These are phyloP conservation scores for Formicarius rufipectus DNA, from an alignment of 2,113 vertebrate species.

Conservation along the genomic window DNA sequence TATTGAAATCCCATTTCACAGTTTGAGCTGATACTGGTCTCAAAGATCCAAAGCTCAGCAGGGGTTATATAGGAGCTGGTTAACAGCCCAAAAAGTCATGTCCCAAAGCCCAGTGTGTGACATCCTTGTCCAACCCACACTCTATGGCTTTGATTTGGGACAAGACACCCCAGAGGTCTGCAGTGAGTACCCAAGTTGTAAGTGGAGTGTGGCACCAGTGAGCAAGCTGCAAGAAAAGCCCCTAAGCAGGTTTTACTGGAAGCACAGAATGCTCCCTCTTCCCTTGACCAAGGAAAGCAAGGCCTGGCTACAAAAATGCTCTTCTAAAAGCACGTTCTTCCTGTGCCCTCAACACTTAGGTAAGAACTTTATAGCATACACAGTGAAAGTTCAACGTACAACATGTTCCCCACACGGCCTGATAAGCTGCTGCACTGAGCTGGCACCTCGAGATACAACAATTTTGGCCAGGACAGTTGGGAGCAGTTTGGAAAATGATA, in stretches of 20 bases:
- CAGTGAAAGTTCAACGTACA: not conserved
- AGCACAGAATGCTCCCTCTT: not conserved
- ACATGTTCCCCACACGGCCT: not conserved
- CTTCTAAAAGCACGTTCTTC: not conserved
- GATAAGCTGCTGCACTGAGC: not conserved
- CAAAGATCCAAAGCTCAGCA: not conserved
- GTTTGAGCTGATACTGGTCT: not conserved
- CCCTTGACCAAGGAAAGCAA: not conserved
- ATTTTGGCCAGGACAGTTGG: not conserved
- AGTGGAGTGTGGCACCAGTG: fast-evolving
- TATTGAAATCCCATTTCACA: not conserved
- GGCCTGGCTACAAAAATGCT: not conserved
- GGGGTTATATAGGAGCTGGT: not conserved
- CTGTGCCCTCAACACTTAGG: not conserved
- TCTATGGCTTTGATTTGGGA: fast-evolving
- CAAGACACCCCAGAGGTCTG: not conserved
- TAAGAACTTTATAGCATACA: not conserved
- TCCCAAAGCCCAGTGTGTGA: fast-evolving
- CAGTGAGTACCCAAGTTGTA: fast-evolving
- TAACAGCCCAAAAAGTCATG: not conserved
- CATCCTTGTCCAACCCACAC: fast-evolving
- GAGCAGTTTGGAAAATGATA: not conserved
- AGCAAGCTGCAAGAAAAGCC: not conserved
- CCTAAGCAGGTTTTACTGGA: not conserved
- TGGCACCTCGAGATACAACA: not conserved